Percentiles rank a stretch among this genome's conserved stretches.
phyloP scores from a whole-genome alignment of 2,113 vertebrate genomes.

The Actenoides hombroni region DNA sequence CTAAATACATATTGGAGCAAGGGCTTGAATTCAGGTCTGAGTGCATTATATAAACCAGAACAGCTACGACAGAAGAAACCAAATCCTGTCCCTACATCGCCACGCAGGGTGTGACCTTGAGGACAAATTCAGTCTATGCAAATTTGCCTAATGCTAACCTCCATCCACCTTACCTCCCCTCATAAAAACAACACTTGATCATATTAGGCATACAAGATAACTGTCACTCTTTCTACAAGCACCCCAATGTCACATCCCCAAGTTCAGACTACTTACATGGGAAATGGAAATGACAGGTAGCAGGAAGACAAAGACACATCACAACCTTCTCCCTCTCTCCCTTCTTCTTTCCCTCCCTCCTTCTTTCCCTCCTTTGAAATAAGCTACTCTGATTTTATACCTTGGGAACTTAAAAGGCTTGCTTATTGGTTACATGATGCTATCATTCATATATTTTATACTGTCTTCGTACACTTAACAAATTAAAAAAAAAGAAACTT shows the following conservation, averaged over 20 bases:
- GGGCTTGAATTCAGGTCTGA: not conserved
- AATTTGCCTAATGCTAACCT: not conserved
- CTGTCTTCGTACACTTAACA: not conserved
- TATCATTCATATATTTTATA: not conserved
- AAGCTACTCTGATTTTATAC: not conserved
- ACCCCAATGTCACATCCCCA: fast-evolving
- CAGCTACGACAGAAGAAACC: not conserved
- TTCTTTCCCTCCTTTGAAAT: not conserved
- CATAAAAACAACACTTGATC: not conserved
- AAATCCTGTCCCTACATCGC: not conserved
- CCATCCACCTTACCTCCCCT: not conserved
- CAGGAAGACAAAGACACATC: not conserved
- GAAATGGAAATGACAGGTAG: not conserved
- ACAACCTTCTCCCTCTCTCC: not conserved
- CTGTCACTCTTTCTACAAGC: not conserved
- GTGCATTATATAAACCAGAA: not conserved
- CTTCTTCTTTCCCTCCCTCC: too few species aligned
- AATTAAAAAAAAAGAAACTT: not conserved
- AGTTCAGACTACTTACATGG: not conserved
- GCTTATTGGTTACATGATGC: not conserved
- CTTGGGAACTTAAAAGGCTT: not conserved
- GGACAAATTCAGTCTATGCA: not conserved
- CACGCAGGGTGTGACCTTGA: not conserved
- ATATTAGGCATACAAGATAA: not conserved
- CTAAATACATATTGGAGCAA: not conserved